These are phyloP conservation scores for Neodiprion fabricii DNA, from an alignment of 1,140 invertebrate species.

Conservation along the genomic window DNA sequence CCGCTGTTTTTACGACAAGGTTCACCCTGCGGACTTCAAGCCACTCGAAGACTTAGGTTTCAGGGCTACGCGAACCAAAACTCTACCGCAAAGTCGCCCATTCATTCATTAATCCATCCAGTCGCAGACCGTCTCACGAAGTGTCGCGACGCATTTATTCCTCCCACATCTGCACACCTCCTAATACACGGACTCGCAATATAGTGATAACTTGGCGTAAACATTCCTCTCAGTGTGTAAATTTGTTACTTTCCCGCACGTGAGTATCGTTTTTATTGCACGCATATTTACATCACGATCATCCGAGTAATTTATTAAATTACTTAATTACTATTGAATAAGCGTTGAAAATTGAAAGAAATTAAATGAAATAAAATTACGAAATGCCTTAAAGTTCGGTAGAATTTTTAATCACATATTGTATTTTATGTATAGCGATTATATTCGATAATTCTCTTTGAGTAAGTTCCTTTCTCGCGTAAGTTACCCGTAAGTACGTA, in stretches of 20 bases:
- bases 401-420: no score
- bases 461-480: constrained; percentile 3
- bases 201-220: background rate
- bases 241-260: background rate
- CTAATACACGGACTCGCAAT: background rate
- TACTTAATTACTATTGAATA: background rate
- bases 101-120: background rate
- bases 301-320: background rate
- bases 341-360: no score
- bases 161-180: background rate
- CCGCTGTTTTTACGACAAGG: background rate
- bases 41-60: background rate
- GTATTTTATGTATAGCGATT: background rate
- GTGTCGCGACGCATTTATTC: background rate
- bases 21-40: background rate
- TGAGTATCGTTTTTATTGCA: background rate
- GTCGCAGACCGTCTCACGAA: background rate
- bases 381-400: no score
- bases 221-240: background rate
- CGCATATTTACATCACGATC: background rate
- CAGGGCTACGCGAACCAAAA: background rate
- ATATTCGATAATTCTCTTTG: background rate
- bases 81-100: background rate
- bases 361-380: no score
- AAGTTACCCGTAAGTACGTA: background rate